Conservation (phyloP, 1,140 invertebrate species). For the Brachystomella parvula region DNA sequence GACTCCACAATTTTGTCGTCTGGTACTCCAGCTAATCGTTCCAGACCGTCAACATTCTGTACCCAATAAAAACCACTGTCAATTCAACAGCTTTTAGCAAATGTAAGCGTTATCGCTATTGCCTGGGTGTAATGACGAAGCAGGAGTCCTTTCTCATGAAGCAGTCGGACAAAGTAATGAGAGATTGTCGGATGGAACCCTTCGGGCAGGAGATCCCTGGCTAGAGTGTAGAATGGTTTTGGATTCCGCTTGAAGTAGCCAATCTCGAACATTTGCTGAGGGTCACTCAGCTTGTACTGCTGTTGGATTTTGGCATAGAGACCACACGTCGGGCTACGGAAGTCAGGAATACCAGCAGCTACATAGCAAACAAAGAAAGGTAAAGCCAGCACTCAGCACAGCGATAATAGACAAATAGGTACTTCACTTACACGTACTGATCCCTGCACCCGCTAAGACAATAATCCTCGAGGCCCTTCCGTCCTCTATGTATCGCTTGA, state of each 20-base stretch:
- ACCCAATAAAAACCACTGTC: conserved; percentile 14
- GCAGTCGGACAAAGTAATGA: conserved; percentile 73
- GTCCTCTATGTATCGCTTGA: conserved; percentile 62
- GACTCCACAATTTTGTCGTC: conserved; percentile 82
- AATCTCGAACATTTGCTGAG: conserved; percentile 92
- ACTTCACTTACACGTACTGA: conserved; percentile 74
- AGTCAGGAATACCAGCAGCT: conserved; percentile 93
- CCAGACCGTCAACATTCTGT: conserved; percentile 90
- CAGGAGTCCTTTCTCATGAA: conserved; percentile 70
- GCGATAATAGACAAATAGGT: neutral
- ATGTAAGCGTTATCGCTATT: neutral
- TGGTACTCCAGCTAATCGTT: conserved; percentile 75
- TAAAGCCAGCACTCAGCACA: neutral
- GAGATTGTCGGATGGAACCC: conserved; percentile 69
- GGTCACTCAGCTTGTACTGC: conserved; percentile 84
- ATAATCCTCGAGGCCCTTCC: conserved; percentile 76
- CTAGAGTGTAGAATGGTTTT: conserved; percentile 74
- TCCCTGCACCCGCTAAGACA: conserved; percentile 87
- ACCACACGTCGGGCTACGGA: conserved; percentile 80
- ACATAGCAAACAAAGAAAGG: conserved; percentile 41
- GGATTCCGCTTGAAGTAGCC: conserved; percentile 72
- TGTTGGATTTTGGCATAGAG: conserved; percentile 79
- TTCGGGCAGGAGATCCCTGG: conserved; percentile 76
- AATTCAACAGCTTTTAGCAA: conserved; percentile 11
- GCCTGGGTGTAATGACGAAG: conserved; percentile 69